Percentiles rank a stretch among this genome's conserved stretches.
phyloP scores from a whole-genome alignment of 2,888 invertebrate genomes.

The Flabesymbios commensalis region DNA sequence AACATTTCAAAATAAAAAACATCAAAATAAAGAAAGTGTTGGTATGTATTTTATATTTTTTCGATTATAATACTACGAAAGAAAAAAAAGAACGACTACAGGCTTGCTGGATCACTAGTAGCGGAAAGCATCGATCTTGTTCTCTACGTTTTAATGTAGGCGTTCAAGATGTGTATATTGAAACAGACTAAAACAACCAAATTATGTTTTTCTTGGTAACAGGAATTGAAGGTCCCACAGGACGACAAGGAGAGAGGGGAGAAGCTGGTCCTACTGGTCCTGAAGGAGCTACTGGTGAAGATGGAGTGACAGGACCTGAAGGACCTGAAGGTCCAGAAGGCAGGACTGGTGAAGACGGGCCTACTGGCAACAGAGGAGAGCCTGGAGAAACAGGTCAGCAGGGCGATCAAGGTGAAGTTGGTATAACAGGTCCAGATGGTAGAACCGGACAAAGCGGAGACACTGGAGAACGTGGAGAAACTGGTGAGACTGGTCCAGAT shows the following conservation, averaged over 20 bases:
- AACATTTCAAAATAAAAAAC: too few relatives aligned
- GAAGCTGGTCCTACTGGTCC: constrained; percentile 13
- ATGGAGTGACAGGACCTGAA: not conserved
- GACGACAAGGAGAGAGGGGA: constrained; percentile 11
- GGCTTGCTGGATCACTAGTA: too few relatives aligned
- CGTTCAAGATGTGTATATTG: too few relatives aligned
- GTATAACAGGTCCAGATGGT: too few relatives aligned
- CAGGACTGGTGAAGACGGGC: constrained; percentile 2
- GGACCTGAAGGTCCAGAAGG: constrained; percentile 17
- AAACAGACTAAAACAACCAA: too few relatives aligned
- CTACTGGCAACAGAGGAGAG: constrained; percentile 9
- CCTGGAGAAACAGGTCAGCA: constrained; percentile 52
- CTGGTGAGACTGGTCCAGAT: not conserved
- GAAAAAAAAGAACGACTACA: constrained; percentile 23
- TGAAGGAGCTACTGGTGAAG: not conserved
- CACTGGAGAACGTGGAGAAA: not conserved
- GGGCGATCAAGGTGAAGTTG: constrained; percentile 16
- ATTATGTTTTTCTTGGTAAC: too few relatives aligned
- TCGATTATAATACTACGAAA: constrained; percentile 50
- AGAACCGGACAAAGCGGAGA: constrained; percentile 2
- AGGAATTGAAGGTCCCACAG: too few relatives aligned
- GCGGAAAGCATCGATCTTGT: too few relatives aligned
- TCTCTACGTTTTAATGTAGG: too few relatives aligned
- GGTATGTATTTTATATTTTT: too few relatives aligned
- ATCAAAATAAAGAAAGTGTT: too few relatives aligned